Conservation (phyloP, 2,797 vertebrate species). For the Characodon lateralis region DNA sequence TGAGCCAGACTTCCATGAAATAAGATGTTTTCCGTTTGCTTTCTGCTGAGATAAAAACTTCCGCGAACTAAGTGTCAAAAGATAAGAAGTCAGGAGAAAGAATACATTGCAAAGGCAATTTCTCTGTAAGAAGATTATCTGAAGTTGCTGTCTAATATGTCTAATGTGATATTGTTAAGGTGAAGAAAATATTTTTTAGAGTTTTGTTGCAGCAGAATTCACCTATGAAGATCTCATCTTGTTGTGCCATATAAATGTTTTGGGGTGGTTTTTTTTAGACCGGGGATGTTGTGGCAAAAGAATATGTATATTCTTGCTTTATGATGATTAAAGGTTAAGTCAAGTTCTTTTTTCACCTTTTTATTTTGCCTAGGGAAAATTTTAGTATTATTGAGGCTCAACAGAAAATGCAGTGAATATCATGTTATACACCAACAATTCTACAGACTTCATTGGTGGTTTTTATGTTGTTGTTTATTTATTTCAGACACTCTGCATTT, state of each 20-base stretch:
- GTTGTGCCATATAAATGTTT: slow-evolving; percentile 20
- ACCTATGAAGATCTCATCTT: slow-evolving; percentile 34
- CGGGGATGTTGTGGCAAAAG: not conserved
- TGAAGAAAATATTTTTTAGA: slow-evolving; percentile 17
- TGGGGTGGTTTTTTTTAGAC: not conserved
- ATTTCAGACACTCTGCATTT: not conserved
- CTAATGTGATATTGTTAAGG: not conserved
- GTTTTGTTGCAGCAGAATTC: slow-evolving; percentile 14
- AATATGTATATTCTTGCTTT: not conserved
- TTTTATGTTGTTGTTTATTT: not conserved
- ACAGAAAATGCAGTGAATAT: not conserved
- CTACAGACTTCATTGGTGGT: not conserved
- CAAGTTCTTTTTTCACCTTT: slow-evolving; percentile 10
- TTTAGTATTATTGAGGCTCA: not conserved
- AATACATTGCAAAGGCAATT: slow-evolving; percentile 27
- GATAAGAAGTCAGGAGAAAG: slow-evolving; percentile 43
- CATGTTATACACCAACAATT: not conserved
- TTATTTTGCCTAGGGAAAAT: slow-evolving; percentile 2
- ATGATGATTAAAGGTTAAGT: slow-evolving; percentile 38
- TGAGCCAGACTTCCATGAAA: slow-evolving; percentile 33
- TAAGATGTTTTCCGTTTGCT: slow-evolving; percentile 44
- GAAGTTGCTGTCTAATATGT: slow-evolving; percentile 11
- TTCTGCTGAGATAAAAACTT: slow-evolving; percentile 48
- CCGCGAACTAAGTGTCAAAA: slow-evolving; percentile 22
- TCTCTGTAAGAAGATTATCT: slow-evolving; percentile 25